phyloP scores from a whole-genome alignment of 1,140 invertebrate species.

The Anagrus nilaparvatae region DNA sequence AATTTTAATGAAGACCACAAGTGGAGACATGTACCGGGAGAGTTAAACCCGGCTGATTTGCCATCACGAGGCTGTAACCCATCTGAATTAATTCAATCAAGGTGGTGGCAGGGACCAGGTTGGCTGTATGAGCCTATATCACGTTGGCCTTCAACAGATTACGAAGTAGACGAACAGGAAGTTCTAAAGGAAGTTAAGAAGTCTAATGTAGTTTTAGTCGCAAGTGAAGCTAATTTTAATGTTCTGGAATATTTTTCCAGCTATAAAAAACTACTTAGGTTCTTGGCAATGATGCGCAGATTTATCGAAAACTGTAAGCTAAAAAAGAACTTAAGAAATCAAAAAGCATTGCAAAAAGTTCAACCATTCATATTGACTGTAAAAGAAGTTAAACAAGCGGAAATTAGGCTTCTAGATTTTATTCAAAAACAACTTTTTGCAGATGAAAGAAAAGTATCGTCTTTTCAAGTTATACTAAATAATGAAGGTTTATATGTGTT shows the following conservation, averaged over 20 bases:
- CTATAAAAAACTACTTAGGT: constrained; percentile 19
- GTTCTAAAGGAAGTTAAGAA: constrained; percentile 13
- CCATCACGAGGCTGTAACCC: constrained; percentile 25
- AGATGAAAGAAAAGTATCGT: constrained; percentile 8
- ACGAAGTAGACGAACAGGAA: constrained; percentile 11
- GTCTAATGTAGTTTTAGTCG: constrained; percentile 1
- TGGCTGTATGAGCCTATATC: constrained; percentile 21
- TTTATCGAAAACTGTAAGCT: constrained; percentile 18
- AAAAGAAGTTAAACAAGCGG: constrained; percentile 17
- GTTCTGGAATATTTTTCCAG: constrained; percentile 16
- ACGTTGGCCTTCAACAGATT: constrained; percentile 17
- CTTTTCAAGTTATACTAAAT: constrained; percentile 14
- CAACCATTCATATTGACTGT: constrained; percentile 5
- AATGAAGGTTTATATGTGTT: constrained; percentile 17
- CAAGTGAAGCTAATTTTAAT: neutral
- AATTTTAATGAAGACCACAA: neutral
- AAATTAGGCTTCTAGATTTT: constrained; percentile 16
- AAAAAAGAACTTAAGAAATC: neutral
- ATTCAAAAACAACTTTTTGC: constrained; percentile 15
- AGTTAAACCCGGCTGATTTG: constrained; percentile 20
- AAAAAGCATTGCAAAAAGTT: neutral
- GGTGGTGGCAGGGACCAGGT: constrained; percentile 27
- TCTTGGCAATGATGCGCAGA: constrained; percentile 21
- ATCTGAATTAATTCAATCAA: constrained; percentile 17
- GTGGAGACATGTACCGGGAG: constrained; percentile 19